Evolutionary conservation across 2,888 invertebrate genomes (phyloP).

Genomic region (Troides oblongomaculatus): DNA sequence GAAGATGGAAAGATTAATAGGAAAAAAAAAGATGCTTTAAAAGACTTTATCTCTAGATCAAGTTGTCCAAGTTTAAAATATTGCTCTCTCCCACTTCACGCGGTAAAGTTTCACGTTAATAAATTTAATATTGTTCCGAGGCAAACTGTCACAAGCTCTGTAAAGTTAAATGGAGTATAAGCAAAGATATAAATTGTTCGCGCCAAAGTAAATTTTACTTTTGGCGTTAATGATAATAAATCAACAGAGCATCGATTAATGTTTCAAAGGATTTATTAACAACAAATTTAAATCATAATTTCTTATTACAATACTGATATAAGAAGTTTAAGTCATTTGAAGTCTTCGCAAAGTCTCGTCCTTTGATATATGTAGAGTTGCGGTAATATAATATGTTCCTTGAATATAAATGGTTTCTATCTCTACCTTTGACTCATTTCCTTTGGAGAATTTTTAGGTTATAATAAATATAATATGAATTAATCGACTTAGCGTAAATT

Average conservation of each 20-base stretch:
- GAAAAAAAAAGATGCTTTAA: slow-evolving; percentile 12
- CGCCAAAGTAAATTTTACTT: slow-evolving; percentile 16
- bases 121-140: slow-evolving; percentile 27
- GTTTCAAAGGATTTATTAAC: slow-evolving; percentile 5
- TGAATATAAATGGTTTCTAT: no score
- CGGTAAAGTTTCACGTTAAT: slow-evolving; percentile 27
- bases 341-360: no score
- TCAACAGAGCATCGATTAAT: slow-evolving; percentile 10
- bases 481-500: no score
- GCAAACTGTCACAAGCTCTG: slow-evolving; percentile 27
- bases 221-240: slow-evolving; percentile 23
- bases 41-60: slow-evolving; percentile 22
- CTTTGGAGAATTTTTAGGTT: no score
- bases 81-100: slow-evolving; percentile 23
- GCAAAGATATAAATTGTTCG: slow-evolving; percentile 26
- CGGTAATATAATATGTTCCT: no score
- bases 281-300: not conserved
- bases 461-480: no score
- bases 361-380: no score
- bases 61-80: slow-evolving; percentile 26
- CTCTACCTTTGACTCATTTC: no score
- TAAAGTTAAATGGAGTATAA: slow-evolving; percentile 28
- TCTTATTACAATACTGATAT: not conserved
- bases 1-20: not conserved
- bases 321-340: not conserved